Evolutionary conservation across 2,888 invertebrate genomes (phyloP), one percentile per base, ranked within the genome.

Genomic region (Lycophotia porphyrea): DNA sequence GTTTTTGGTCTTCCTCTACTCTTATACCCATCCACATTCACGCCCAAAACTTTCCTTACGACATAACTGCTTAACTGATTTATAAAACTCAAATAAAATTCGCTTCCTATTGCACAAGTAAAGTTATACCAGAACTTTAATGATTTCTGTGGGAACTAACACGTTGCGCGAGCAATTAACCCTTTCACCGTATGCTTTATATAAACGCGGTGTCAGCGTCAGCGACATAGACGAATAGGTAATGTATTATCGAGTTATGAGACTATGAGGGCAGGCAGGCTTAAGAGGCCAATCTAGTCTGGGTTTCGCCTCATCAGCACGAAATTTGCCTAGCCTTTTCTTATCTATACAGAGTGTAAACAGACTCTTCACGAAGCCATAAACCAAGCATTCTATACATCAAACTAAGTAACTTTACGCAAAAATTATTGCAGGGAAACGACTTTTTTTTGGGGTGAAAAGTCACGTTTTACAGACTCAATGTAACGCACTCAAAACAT

Each of bases 121-220:
- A 24, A 74, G 15, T 44, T 55, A 55, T 27, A 74, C 42, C 9
- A 58, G 58, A 8, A 27, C n/a, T 7, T 34, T 81, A 86, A 81
- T 78, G 80, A 75, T 65, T 71, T 69, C 61, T 84, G 85, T 91
- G 92, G 71, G 91, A 92, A 82, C 65, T 0, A 7, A 18, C 89
- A 61, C 77, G 69, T 88, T 89, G 81, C 34, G 61, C 0, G 64
- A 47, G 85, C 91, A 89, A 90, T 92, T 92, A 93, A 91, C 92
- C 92, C 92, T 89, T 91, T 90, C 79, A 81, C 90, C 89, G 86
- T 58, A 15, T 60, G 21, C n/a, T 74, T 82, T 72, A 67, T 71
- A 73, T 82, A 80, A 84, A 80, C 71, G 75, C 68, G 5, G 71
- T 78, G 78, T 80, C 77, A 78, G 68, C 82, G 63, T 27, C 63